Evolutionary conservation across 2,888 invertebrate species (phyloP), one percentile per base, ranked within the genome.

Genomic region (Drosophila fungiperda): DNA sequence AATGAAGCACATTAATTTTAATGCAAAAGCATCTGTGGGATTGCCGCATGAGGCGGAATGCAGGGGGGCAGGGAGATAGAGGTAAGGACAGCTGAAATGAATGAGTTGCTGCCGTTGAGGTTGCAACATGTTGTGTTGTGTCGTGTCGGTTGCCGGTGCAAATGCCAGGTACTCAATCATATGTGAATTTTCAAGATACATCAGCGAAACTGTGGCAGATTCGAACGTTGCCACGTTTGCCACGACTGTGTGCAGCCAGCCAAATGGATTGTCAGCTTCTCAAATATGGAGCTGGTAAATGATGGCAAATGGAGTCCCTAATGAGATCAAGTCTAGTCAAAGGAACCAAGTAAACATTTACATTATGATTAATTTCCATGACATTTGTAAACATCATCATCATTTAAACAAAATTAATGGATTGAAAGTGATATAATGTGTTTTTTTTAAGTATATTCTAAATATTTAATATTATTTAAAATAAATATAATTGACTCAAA

Each of bases 1-100:
- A 88, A 88, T 84, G 87, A 85, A 71, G 68, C 66, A 66, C 82
- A 86, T 86, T 89, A 79, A 87, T 89, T 87, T 78, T 70, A 87
- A 82, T 87, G 84, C 53, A 40, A 58, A 62, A 58, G 58, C 75
- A 67, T 80, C 72, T 79, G 70, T 61, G 48, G 35, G 50, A 55
- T 36, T 52, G 59, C 40, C 35, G 17, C 32, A 33, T 3, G 52
- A 20, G 54, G 32, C 2, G 2, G 33, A 29, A 29, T 29, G 29
- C 29, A 29, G 29, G 5, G 29, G 29, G 26, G 55, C 40, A 40
- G 33, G 11, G 54, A 11, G 17, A 50, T 45, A 54, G 42, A 45
- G 11, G 15, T 40, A 33, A 53, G 50, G 57, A 59, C 38, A 60
- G 71, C 63, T 72, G 59, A 80, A 75, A 83, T 75, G 78, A 84